These are phyloP conservation scores for Ictidomys tridecemlineatus DNA, from an alignment of 2,113 vertebrate species.

Conservation along the genomic window DNA sequence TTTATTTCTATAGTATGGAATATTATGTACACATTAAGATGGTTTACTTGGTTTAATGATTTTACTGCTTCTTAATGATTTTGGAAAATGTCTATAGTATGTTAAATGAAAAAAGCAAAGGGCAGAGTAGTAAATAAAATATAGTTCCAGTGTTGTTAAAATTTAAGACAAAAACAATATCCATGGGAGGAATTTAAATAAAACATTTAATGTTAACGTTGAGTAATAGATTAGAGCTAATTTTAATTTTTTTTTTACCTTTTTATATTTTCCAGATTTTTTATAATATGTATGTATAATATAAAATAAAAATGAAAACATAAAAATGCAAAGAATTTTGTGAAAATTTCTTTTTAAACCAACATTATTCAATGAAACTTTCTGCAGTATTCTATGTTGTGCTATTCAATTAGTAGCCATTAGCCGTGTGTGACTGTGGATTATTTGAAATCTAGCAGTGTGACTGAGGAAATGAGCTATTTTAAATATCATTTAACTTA, in stretches of 20 bases:
- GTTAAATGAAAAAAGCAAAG: conserved; percentile 34
- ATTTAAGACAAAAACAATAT: not conserved
- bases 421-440: not conserved
- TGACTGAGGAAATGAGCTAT: not conserved
- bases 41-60: conserved; percentile 12
- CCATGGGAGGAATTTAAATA: not conserved
- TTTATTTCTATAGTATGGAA: not conserved
- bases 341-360: conserved; percentile 5
- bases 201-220: not conserved
- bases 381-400: not conserved
- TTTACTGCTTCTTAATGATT: conserved; percentile 16
- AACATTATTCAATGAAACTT: not conserved
- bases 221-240: not conserved
- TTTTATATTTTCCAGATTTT: conserved; percentile 11
- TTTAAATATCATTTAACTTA: conserved; percentile 6
- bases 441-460: not conserved
- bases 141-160: conserved; percentile 49
- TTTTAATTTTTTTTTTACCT: not conserved
- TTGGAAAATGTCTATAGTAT: conserved; percentile 26
- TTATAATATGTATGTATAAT: not conserved
- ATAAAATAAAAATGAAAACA: conserved; percentile 12
- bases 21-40: conserved; percentile 23
- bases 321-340: conserved; percentile 21
- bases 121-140: not conserved
- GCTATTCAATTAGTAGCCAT: not conserved